Evolutionary conservation across 2,113 vertebrate genomes (phyloP).

Genomic region (Bubo bubo): DNA sequence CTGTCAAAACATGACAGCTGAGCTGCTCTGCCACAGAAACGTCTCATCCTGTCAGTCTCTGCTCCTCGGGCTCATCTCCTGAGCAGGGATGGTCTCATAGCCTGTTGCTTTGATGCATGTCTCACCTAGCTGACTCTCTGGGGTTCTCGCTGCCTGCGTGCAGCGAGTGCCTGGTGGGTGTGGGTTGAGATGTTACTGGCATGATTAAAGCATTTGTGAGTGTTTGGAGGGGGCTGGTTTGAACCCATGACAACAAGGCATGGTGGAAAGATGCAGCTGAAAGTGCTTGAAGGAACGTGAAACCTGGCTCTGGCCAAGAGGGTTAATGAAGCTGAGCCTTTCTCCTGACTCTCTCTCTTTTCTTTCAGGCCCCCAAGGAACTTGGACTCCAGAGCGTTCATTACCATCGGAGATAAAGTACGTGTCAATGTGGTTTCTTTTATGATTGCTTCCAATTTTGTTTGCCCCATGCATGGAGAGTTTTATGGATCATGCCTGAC

Average conservation of each 20-base stretch:
- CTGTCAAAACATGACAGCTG: slow-evolving; percentile 54
- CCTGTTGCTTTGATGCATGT: not conserved
- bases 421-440: not conserved
- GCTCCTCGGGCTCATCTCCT: not conserved
- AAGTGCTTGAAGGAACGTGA: not conserved
- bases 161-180: not conserved
- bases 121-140: not conserved
- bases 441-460: not conserved
- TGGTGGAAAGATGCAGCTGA: not conserved
- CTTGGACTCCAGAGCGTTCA: slow-evolving; percentile 82
- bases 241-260: not conserved
- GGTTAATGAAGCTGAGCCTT: not conserved
- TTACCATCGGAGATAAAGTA: slow-evolving; percentile 83
- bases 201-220: not conserved
- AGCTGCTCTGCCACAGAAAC: not conserved
- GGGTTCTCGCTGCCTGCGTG: not conserved
- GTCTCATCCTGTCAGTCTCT: rapidly evolving
- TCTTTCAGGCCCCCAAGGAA: slow-evolving; percentile 76
- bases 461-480: not conserved
- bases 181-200: not conserved
- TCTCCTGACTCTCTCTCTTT: not conserved
- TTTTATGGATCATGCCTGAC: not conserved
- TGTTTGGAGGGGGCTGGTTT: not conserved
- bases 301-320: not conserved
- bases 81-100: not conserved